These are phyloP conservation scores for Heteropelma amictum DNA, from an alignment of 2,888 invertebrate species.

Conservation along the genomic window DNA sequence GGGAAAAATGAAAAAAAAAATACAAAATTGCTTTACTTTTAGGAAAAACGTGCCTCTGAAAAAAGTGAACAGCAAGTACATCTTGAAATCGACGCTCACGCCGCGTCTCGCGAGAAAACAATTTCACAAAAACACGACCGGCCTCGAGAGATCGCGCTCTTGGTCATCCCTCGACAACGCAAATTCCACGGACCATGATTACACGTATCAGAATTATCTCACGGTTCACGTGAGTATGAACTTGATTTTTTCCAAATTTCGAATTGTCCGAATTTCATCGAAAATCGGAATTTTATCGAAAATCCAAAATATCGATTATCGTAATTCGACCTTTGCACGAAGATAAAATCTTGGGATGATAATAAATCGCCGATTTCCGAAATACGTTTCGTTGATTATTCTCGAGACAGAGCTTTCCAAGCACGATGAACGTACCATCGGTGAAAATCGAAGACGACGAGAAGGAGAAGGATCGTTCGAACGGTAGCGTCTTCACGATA, in stretches of 20 bases:
- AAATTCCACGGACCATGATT: conserved; percentile 80
- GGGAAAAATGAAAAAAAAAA: no score
- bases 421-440: conserved; percentile 83
- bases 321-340: no score
- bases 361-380: no score
- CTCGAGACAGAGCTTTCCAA: conserved; percentile 84
- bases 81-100: conserved; percentile 89
- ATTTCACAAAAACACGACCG: conserved; percentile 82
- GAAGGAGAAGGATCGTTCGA: conserved; percentile 76
- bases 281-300: no score
- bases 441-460: conserved; percentile 85
- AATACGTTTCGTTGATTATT: no score
- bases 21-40: background rate
- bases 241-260: background rate
- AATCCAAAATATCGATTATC: no score
- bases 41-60: conserved; percentile 85
- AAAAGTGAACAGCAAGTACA: conserved; percentile 90
- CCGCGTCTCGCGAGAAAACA: conserved; percentile 87
- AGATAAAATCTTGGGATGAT: background rate
- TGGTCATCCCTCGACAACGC: conserved; percentile 85
- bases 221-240: conserved; percentile 84
- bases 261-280: no score
- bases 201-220: conserved; percentile 85
- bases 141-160: conserved; percentile 85
- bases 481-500: conserved; percentile 71